Evolutionary conservation across 2,113 vertebrate species (phyloP).

Genomic region (Hyaena hyaena): DNA sequence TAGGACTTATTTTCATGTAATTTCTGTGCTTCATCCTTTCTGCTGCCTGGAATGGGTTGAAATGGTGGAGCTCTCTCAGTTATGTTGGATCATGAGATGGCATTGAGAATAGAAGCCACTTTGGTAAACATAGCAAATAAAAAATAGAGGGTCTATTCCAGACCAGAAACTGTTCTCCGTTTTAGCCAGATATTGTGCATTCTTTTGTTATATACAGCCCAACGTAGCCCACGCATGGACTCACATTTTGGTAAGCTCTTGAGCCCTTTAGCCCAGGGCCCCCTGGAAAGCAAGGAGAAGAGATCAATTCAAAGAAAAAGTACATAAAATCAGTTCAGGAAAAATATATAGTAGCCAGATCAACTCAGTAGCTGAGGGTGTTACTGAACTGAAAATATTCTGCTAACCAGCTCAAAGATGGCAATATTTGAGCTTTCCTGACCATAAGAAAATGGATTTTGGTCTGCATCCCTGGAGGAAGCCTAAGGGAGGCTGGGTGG

Average conservation of each 20-base stretch:
- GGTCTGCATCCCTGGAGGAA: not conserved
- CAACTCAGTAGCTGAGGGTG: not conserved
- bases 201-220: not conserved
- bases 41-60: not conserved
- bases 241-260: not conserved
- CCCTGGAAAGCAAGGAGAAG: conserved; percentile 21
- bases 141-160: not conserved
- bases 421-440: not conserved
- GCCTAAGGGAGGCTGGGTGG: not conserved
- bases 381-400: conserved; percentile 13
- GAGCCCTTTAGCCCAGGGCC: not conserved
- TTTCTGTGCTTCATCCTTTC: not conserved
- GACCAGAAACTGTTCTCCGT: not conserved
- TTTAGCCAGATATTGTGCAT: not conserved
- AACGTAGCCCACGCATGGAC: not conserved
- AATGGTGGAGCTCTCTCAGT: not conserved
- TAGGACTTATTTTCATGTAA: not conserved
- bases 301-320: conserved; percentile 22
- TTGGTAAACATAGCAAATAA: not conserved
- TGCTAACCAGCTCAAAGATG: not conserved
- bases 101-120: not conserved
- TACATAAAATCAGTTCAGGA: not conserved
- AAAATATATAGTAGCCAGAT: not conserved
- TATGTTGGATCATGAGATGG: not conserved
- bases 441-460: not conserved